Percentiles rank a stretch among this genome's conserved stretches.
Evolutionary conservation across 2,797 vertebrate species (phyloP).

Genomic region (Benthosema pterotum): DNA sequence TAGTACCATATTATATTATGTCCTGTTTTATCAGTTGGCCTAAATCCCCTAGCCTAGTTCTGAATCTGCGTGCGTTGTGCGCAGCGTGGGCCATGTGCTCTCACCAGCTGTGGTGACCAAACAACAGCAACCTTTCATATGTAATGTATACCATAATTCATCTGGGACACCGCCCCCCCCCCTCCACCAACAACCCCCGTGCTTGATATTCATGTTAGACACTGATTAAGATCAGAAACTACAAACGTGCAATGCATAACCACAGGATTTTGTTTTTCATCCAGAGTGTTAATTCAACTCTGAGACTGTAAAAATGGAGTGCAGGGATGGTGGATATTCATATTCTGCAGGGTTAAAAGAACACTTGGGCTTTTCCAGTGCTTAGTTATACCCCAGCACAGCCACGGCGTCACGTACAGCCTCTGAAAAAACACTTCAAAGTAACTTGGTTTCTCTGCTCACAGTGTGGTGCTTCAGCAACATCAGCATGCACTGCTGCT

Average conservation of each 20-base stretch:
- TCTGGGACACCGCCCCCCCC: neutral
- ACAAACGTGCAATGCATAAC: neutral
- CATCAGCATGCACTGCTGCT: neutral
- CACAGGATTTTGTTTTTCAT: too few relatives aligned
- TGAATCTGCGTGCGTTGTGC: neutral
- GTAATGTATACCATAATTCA: conserved; percentile 18
- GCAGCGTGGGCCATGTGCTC: neutral
- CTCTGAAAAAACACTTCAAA: conserved; percentile 3
- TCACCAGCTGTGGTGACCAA: conserved; percentile 1
- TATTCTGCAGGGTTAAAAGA: too few relatives aligned
- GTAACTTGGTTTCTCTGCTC: neutral
- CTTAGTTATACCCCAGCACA: neutral
- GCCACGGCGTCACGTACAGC: neutral
- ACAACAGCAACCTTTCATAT: conserved; percentile 5
- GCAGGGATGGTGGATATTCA: too few relatives aligned
- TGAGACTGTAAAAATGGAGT: too few relatives aligned
- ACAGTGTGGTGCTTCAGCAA: conserved; percentile 7
- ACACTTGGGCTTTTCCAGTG: too few relatives aligned
- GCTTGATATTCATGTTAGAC: neutral
- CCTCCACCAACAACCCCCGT: neutral
- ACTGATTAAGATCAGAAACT: neutral
- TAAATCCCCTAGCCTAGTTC: neutral
- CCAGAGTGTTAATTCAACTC: too few relatives aligned
- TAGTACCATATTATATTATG: neutral
- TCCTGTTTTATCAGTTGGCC: neutral